These are phyloP conservation scores for Bradysia coprophila DNA, from an alignment of 1,140 invertebrate species.

Conservation along the genomic window DNA sequence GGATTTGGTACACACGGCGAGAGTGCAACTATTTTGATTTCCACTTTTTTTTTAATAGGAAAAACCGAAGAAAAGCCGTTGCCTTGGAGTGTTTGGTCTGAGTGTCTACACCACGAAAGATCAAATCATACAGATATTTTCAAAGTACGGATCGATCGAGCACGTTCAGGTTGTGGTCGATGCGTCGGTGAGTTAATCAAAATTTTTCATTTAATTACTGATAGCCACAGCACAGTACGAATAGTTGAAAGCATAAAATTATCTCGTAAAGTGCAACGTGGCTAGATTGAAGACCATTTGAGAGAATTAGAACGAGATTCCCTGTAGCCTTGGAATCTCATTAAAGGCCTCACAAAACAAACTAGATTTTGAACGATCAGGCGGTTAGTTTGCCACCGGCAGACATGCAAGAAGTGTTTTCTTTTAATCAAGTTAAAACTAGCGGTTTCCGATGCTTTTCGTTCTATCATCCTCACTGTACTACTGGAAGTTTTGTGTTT, in stretches of 20 bases:
- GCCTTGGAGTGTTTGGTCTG: slow-evolving; percentile 87
- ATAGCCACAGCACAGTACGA: too few relatives aligned
- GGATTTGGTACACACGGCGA: background rate
- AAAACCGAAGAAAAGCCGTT: slow-evolving; percentile 71
- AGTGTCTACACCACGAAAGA: slow-evolving; percentile 84
- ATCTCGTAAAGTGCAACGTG: too few relatives aligned
- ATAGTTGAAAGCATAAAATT: too few relatives aligned
- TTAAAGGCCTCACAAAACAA: slow-evolving; percentile 1
- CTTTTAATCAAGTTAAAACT: too few relatives aligned
- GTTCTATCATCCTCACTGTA: too few relatives aligned
- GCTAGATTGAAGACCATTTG: background rate
- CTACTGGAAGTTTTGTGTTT: too few relatives aligned
- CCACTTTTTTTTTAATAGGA: slow-evolving; percentile 28
- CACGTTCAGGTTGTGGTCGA: slow-evolving; percentile 92
- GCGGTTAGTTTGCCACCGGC: too few relatives aligned
- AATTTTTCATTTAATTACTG: background rate
- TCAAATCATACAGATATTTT: slow-evolving; percentile 85
- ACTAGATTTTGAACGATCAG: too few relatives aligned
- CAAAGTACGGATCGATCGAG: slow-evolving; percentile 80
- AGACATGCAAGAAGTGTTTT: too few relatives aligned
- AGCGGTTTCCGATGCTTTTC: too few relatives aligned
- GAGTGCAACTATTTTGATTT: background rate
- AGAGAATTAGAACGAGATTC: slow-evolving; percentile 5
- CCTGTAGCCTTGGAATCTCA: background rate
- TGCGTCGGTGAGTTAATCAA: slow-evolving; percentile 55